Conservation (phyloP, 2,113 vertebrate species). For the Cyprinodon brontotheroides region DNA sequence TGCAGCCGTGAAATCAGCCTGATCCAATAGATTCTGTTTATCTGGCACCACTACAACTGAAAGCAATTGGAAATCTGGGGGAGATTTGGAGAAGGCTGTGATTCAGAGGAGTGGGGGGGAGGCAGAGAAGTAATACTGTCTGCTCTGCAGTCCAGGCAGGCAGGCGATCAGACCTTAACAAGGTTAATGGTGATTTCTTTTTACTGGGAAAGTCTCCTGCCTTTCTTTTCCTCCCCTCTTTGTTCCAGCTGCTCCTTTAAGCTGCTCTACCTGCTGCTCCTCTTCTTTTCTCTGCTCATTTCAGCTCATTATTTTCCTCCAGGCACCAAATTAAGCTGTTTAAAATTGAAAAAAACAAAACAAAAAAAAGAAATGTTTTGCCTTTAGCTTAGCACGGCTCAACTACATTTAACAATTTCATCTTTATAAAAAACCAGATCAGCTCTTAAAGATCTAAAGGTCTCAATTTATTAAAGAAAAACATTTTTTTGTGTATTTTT, state of each 20-base stretch:
- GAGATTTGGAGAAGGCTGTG: conserved; percentile 79
- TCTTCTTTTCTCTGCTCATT: conserved; percentile 38
- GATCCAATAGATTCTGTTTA: conserved; percentile 83
- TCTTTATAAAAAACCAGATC: not conserved
- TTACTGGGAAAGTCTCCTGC: conserved; percentile 55
- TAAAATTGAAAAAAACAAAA: conserved; percentile 46
- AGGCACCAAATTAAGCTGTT: conserved; percentile 57
- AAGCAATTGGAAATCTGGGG: conserved; percentile 80
- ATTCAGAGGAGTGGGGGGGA: conserved; percentile 53
- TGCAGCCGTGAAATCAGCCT: conserved; percentile 79
- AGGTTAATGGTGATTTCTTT: conserved; percentile 76
- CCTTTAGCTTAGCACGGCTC: not conserved
- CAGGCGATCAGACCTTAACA: conserved; percentile 67
- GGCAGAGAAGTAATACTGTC: conserved; percentile 76
- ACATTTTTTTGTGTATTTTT: not conserved
- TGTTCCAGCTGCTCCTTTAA: conserved; percentile 21
- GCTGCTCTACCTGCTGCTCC: conserved; percentile 42
- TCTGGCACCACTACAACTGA: conserved; percentile 79
- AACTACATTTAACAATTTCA: not conserved
- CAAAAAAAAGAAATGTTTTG: conserved; percentile 2
- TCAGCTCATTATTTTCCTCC: conserved; percentile 50
- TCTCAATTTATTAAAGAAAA: not conserved
- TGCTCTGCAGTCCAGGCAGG: conserved; percentile 74
- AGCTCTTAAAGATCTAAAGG: not conserved
- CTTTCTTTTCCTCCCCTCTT: conserved; percentile 27